Evolutionary conservation across 2,797 vertebrate genomes (phyloP).

Genomic region (Manis javanica): DNA sequence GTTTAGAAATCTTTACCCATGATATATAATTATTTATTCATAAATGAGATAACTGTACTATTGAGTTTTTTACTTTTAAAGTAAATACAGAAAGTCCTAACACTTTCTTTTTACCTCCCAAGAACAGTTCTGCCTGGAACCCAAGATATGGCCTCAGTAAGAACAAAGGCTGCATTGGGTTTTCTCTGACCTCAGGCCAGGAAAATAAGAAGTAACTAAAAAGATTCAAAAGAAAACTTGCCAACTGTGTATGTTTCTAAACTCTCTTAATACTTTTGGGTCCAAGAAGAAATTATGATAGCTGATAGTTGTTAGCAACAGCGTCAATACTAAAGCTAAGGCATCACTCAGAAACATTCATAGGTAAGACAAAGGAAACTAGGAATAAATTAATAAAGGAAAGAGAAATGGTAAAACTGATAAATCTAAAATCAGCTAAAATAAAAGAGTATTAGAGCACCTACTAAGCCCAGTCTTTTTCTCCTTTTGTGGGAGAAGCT

Average conservation of each 20-base stretch:
- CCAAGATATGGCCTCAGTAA: background rate
- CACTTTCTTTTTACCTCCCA: background rate
- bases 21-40: background rate
- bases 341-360: background rate
- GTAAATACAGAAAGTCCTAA: background rate
- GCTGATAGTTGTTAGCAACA: background rate
- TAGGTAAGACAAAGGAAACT: background rate
- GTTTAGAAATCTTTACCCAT: background rate
- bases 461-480: no score
- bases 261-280: background rate
- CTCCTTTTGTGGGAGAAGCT: no score
- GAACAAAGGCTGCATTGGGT: background rate
- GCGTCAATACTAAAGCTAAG: background rate
- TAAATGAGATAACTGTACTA: background rate
- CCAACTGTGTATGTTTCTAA: background rate
- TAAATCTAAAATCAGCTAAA: background rate
- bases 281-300: background rate
- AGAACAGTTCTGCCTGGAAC: background rate
- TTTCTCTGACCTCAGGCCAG: background rate
- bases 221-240: background rate
- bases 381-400: background rate
- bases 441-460: background rate
- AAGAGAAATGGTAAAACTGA: background rate
- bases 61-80: background rate
- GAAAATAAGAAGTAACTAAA: background rate